Conservation (phyloP, 2,797 vertebrate genomes). For the Phataginus tricuspis region DNA sequence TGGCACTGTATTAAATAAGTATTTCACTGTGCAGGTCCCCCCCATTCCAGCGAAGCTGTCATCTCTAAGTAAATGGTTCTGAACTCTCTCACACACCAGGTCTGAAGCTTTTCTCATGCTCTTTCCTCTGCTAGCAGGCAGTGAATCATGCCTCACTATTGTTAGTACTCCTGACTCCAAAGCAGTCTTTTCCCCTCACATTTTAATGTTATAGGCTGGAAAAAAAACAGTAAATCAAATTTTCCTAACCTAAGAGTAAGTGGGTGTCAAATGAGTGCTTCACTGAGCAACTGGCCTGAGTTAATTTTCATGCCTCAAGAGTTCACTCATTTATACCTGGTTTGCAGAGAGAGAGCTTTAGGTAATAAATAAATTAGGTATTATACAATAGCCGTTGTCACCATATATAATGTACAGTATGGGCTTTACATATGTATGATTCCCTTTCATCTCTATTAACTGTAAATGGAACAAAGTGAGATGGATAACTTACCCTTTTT, state of each 20-base stretch:
- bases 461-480: background rate
- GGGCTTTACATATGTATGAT: background rate
- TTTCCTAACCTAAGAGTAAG: background rate
- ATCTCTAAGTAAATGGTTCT: background rate
- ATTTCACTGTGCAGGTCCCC: background rate
- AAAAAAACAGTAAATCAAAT: background rate
- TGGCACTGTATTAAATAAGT: background rate
- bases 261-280: background rate
- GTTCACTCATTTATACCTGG: background rate
- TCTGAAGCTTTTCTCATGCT: background rate
- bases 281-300: background rate
- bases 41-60: background rate
- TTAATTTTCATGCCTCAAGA: background rate
- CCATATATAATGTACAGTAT: background rate
- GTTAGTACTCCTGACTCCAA: background rate
- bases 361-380: background rate
- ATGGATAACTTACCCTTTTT: background rate
- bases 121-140: background rate
- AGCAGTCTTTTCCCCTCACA: background rate
- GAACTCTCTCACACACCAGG: background rate
- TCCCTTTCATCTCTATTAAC: constrained; percentile 7
- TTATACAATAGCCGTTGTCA: background rate
- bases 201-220: background rate
- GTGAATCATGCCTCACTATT: background rate
- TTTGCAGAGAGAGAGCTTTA: background rate